Evolutionary conservation across 2,797 vertebrate species (phyloP).

Genomic region (Hoplostethus mediterraneus): DNA sequence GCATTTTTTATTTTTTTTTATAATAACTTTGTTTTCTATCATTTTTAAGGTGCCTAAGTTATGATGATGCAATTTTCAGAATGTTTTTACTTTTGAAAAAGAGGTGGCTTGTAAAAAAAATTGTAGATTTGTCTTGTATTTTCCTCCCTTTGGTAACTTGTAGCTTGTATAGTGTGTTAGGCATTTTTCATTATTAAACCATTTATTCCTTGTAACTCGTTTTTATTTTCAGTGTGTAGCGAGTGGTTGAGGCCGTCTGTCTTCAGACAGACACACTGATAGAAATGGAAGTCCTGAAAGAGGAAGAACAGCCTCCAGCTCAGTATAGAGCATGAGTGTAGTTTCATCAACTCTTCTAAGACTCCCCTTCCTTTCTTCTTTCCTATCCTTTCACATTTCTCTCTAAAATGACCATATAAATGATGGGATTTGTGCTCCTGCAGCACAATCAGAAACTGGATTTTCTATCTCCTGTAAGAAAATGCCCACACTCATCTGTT

Average conservation of each 20-base stretch:
- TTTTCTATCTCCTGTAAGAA: neutral
- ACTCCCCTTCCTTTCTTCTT: neutral
- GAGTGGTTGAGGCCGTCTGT: no score
- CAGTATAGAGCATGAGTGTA: neutral
- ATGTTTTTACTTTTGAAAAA: constrained; percentile 75
- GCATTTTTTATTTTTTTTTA: constrained; percentile 43
- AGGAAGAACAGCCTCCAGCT: neutral
- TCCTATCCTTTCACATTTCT: no score
- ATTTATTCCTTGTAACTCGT: constrained; percentile 59
- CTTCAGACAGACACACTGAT: neutral
- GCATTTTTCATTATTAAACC: constrained; percentile 78
- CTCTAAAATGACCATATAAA: neutral
- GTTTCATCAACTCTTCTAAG: neutral
- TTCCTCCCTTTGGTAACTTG: constrained; percentile 64
- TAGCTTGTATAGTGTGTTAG: constrained; percentile 76
- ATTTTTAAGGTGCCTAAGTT: constrained; percentile 81
- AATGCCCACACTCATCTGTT: neutral
- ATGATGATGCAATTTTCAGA: constrained; percentile 76
- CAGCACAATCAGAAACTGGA: no score
- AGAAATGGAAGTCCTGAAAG: neutral
- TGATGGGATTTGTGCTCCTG: neutral
- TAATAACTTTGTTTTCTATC: constrained; percentile 68
- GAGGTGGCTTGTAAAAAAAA: constrained; percentile 69
- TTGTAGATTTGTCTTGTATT: constrained; percentile 75
- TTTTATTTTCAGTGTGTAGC: neutral